A percentile compares a stretch with the other conserved stretches of the same genome.
These are phyloP conservation scores for Lonchura striata DNA, from an alignment of 2,113 vertebrate genomes.

Conservation along the genomic window DNA sequence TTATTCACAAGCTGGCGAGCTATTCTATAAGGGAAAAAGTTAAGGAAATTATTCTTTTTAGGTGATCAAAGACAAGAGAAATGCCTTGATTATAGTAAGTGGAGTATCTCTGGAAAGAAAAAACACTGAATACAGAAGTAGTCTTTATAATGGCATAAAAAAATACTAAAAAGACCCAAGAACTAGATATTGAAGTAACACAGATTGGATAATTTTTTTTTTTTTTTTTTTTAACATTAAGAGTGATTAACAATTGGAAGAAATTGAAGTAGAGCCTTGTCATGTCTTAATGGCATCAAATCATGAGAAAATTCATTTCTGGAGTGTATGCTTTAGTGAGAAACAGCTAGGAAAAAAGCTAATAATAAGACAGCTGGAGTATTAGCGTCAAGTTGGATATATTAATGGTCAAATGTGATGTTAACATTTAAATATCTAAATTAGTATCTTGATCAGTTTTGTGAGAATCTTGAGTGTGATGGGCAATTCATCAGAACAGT, in stretches of 20 bases:
- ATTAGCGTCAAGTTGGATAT: not conserved
- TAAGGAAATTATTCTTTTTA: not conserved
- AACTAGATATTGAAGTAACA: not conserved
- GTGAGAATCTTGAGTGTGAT: not conserved
- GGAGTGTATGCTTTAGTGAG: not conserved
- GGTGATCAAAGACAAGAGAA: not conserved
- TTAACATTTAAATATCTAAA: not conserved
- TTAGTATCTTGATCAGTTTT: not conserved
- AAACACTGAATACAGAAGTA: not conserved
- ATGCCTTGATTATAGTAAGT: not conserved
- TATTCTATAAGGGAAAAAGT: not conserved
- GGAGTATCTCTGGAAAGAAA: not conserved
- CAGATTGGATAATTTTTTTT: not conserved
- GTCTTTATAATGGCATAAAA: not conserved
- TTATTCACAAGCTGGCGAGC: not conserved
- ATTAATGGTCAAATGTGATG: not conserved
- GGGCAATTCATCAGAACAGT: accelerated
- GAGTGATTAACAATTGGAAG: not conserved
- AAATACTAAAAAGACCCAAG: not conserved
- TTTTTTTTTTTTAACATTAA: not conserved
- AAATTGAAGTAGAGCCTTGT: not conserved
- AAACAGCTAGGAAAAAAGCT: not conserved
- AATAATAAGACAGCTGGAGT: not conserved
- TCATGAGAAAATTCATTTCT: not conserved
- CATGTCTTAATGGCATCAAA: not conserved